These are phyloP conservation scores for Ibidorhyncha struthersii DNA, from an alignment of 2,113 vertebrate species.

Conservation along the genomic window DNA sequence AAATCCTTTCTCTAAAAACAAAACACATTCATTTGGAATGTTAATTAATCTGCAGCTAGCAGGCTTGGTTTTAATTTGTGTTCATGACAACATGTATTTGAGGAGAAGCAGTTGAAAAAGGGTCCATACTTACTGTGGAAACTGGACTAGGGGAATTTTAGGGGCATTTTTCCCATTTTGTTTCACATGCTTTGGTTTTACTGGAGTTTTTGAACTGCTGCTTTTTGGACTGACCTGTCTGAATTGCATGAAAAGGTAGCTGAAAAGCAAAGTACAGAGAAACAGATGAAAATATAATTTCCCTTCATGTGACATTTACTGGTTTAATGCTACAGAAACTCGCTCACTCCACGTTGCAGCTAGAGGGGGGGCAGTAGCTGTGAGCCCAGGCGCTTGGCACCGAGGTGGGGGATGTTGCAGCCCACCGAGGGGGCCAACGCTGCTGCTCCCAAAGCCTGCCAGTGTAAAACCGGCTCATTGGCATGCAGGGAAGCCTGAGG, in stretches of 20 bases:
- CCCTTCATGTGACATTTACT: neutral
- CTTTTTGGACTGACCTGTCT: neutral
- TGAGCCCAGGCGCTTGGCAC: rapidly evolving
- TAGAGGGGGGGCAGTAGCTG: neutral
- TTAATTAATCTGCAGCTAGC: slow-evolving; percentile 66
- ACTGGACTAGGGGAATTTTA: neutral
- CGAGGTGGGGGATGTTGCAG: neutral
- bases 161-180: neutral
- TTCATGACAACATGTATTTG: slow-evolving; percentile 13
- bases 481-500: neutral
- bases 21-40: slow-evolving; percentile 54
- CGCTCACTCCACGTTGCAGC: neutral
- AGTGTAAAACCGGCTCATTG: rapidly evolving
- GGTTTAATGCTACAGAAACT: neutral
- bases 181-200: neutral
- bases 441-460: neutral
- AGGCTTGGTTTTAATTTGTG: slow-evolving; percentile 45
- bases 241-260: neutral
- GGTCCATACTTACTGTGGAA: neutral
- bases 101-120: slow-evolving; percentile 19
- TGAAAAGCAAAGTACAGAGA: neutral
- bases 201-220: neutral
- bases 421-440: neutral
- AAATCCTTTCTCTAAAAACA: slow-evolving; percentile 60
- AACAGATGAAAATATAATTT: neutral